These are phyloP conservation scores for Gobiocypris rarus DNA, from an alignment of 2,113 vertebrate species.

Conservation along the genomic window DNA sequence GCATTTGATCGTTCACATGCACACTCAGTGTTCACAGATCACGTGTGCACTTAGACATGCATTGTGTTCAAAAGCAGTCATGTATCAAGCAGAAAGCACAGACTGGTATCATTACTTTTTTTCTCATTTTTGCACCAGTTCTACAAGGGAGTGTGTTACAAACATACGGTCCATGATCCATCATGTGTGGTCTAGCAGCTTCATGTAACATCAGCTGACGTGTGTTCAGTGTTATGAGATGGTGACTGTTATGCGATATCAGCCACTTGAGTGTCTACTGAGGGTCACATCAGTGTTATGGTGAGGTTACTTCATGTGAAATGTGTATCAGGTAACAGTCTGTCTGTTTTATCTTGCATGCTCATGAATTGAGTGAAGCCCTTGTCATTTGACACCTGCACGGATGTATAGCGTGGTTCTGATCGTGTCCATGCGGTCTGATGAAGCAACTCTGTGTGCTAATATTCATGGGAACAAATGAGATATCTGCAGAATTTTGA, in stretches of 20 bases:
- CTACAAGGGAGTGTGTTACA: not conserved
- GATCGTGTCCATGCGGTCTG: not conserved
- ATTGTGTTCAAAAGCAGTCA: not conserved
- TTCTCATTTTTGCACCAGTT: not conserved
- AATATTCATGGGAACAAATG: not conserved
- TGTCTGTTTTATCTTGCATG: not conserved
- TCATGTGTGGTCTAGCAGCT: not conserved
- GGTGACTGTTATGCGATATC: not conserved
- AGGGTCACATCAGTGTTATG: slow-evolving; percentile 3
- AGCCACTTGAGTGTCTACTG: not conserved
- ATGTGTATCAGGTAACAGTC: not conserved
- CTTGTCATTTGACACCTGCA: not conserved
- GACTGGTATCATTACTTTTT: not conserved
- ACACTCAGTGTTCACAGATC: not conserved
- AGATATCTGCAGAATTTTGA: slow-evolving; percentile 19
- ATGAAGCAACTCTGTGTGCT: not conserved
- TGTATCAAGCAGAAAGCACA: slow-evolving; percentile 6
- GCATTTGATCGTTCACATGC: not conserved
- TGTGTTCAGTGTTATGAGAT: slow-evolving; percentile 12
- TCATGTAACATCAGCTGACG: slow-evolving; percentile 1
- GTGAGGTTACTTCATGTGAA: slow-evolving; percentile 13
- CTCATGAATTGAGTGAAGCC: not conserved
- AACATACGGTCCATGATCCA: not conserved
- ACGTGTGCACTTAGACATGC: not conserved
- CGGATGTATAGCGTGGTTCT: not conserved